These are phyloP conservation scores for Xestia ashworthii DNA, from an alignment of 2,888 invertebrate genomes.

Conservation along the genomic window DNA sequence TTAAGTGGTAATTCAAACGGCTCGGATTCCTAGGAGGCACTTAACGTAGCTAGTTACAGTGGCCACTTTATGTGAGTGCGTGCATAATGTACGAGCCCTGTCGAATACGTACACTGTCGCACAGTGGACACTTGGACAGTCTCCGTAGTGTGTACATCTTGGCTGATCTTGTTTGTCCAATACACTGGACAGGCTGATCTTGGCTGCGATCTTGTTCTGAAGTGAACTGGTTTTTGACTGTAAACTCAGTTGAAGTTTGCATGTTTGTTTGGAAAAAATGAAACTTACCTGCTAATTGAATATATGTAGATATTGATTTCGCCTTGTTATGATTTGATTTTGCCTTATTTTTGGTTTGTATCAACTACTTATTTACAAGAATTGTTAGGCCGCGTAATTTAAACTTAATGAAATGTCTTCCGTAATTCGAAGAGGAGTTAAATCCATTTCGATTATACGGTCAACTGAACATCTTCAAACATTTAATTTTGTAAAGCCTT, in stretches of 20 bases:
- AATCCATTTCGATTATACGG: neutral
- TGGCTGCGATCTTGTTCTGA: conserved; percentile 9
- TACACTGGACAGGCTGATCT: neutral
- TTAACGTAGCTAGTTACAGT: conserved; percentile 53
- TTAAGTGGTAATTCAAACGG: conserved; percentile 72
- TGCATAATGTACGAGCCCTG: conserved; percentile 41
- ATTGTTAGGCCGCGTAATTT: neutral
- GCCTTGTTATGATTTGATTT: neutral
- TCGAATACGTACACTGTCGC: neutral
- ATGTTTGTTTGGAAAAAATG: neutral
- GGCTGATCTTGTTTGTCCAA: conserved; percentile 1
- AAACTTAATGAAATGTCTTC: neutral
- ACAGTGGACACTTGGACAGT: neutral
- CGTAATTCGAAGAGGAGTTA: neutral
- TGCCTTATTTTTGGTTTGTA: neutral
- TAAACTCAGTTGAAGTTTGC: neutral
- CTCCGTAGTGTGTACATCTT: neutral
- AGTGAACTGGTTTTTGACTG: neutral
- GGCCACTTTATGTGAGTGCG: conserved; percentile 55
- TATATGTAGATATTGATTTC: neutral
- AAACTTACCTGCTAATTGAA: neutral
- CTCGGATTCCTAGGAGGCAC: conserved; percentile 55
- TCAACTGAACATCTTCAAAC: conserved; percentile 9
- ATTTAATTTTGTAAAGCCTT: conserved; percentile 23
- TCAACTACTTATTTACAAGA: neutral